Conservation (phyloP, 2,888 invertebrate genomes). For the Drosophila phalerata region DNA sequence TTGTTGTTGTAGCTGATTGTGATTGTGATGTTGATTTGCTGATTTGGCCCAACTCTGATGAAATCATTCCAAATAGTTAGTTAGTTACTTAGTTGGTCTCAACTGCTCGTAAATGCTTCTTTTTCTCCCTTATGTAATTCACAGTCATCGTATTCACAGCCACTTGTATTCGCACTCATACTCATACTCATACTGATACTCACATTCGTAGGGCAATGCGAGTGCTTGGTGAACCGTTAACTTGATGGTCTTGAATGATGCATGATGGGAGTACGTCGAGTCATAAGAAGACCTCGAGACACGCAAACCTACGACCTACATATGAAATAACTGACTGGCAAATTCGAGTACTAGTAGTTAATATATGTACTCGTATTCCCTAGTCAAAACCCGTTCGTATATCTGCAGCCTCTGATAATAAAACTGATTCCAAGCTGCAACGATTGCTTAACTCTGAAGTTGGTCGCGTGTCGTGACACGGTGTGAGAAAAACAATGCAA, state of each 20-base stretch:
- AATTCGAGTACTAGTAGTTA: slow-evolving; percentile 13
- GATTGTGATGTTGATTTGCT: slow-evolving; percentile 61
- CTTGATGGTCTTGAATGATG: slow-evolving; percentile 56
- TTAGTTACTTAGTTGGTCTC: slow-evolving; percentile 29
- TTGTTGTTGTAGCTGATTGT: slow-evolving; percentile 21
- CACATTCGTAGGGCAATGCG: slow-evolving; percentile 16
- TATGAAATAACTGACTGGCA: slow-evolving; percentile 18
- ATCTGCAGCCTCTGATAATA: neutral
- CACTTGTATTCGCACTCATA: slow-evolving; percentile 15
- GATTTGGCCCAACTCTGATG: slow-evolving; percentile 63
- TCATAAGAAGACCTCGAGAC: slow-evolving; percentile 12
- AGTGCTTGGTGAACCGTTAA: slow-evolving; percentile 58
- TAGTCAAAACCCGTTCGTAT: neutral
- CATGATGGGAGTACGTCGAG: slow-evolving; percentile 47
- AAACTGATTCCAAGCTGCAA: neutral
- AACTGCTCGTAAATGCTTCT: slow-evolving; percentile 42
- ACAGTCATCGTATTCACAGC: slow-evolving; percentile 27
- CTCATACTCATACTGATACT: slow-evolving; percentile 3
- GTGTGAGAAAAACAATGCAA: neutral
- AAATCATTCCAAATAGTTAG: slow-evolving; percentile 69
- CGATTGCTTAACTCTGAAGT: neutral
- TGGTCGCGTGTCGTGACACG: slow-evolving; percentile 7
- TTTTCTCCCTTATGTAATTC: slow-evolving; percentile 32
- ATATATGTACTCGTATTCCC: neutral
- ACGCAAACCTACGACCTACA: slow-evolving; percentile 33